Conservation (phyloP, 2,113 vertebrate genomes). For the Rutilus rutilus region DNA sequence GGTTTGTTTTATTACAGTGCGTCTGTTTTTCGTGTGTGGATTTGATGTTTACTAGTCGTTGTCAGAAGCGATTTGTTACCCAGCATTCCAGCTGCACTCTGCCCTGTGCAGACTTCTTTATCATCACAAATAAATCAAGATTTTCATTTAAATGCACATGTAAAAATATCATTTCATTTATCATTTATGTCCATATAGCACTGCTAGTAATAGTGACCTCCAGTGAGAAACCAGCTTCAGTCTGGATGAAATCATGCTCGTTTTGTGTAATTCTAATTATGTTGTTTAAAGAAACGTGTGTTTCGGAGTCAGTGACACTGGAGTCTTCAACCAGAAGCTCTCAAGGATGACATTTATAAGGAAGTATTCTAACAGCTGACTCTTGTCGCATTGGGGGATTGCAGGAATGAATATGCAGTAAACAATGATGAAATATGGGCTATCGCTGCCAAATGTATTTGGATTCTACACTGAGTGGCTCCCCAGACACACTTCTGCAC, state of each 20-base stretch:
- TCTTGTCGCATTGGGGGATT: constrained; percentile 29
- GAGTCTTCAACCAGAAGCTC: neutral
- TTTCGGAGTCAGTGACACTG: neutral
- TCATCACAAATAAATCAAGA: neutral
- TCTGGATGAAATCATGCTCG: neutral
- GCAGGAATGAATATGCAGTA: constrained; percentile 42
- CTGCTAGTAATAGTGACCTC: neutral
- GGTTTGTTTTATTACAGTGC: neutral
- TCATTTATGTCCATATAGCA: neutral
- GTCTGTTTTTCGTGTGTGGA: neutral
- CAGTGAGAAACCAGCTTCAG: neutral
- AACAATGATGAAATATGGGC: constrained; percentile 50
- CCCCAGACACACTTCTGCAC: constrained; percentile 37
- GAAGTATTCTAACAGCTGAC: constrained; percentile 39
- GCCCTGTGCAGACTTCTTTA: neutral
- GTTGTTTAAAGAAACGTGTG: constrained; percentile 12
- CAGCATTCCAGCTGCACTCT: constrained; percentile 2
- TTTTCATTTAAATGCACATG: neutral
- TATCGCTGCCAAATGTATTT: constrained; percentile 49
- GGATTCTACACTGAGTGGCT: constrained; percentile 37
- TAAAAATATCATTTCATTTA: neutral
- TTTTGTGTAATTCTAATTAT: constrained; percentile 13
- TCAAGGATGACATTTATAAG: constrained; percentile 5
- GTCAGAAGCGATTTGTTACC: neutral
- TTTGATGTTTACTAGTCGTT: neutral